These are phyloP conservation scores for Rachycentron canadum DNA, from an alignment of 2,797 vertebrate genomes.

Conservation along the genomic window DNA sequence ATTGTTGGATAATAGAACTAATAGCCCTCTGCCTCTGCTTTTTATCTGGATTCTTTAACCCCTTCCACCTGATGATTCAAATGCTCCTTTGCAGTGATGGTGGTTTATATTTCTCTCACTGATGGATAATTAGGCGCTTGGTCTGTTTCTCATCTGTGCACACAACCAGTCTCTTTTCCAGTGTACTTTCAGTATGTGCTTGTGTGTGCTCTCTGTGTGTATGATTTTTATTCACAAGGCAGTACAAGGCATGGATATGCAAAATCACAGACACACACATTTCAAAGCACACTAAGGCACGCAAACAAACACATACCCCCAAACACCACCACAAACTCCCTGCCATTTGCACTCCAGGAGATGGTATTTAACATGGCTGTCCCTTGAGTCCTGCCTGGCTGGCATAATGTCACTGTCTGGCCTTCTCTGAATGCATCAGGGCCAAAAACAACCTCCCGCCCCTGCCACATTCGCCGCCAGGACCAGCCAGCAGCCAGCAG, in stretches of 20 bases:
- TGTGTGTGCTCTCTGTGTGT: conserved; percentile 10
- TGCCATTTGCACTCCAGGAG: conserved; percentile 78
- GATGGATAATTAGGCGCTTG: conserved; percentile 71
- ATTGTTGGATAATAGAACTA: conserved; percentile 29
- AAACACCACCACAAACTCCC: conserved; percentile 61
- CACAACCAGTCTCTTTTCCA: conserved; percentile 35
- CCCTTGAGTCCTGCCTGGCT: conserved; percentile 70
- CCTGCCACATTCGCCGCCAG: conserved; percentile 51
- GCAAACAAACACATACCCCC: conserved; percentile 53
- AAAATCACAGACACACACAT: conserved; percentile 7
- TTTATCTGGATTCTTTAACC: conserved; percentile 6
- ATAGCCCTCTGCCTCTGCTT: conserved; percentile 11
- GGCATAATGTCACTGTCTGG: conserved; percentile 82
- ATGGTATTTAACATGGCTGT: conserved; percentile 79
- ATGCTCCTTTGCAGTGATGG: conserved; percentile 1
- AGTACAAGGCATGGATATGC: conserved; percentile 24
- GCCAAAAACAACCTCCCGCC: conserved; percentile 71
- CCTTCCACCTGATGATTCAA: conserved; percentile 25
- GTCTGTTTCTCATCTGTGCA: conserved; percentile 44
- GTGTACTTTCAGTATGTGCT: conserved; percentile 20
- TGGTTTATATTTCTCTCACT: conserved; percentile 51
- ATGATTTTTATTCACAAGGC: too few relatives aligned
- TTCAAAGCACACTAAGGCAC: conserved; percentile 46
- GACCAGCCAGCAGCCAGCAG: conserved; percentile 53
- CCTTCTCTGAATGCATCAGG: conserved; percentile 71